Evolutionary conservation across 2,888 invertebrate genomes (phyloP).

Genomic region (Dryadula phaetusa): DNA sequence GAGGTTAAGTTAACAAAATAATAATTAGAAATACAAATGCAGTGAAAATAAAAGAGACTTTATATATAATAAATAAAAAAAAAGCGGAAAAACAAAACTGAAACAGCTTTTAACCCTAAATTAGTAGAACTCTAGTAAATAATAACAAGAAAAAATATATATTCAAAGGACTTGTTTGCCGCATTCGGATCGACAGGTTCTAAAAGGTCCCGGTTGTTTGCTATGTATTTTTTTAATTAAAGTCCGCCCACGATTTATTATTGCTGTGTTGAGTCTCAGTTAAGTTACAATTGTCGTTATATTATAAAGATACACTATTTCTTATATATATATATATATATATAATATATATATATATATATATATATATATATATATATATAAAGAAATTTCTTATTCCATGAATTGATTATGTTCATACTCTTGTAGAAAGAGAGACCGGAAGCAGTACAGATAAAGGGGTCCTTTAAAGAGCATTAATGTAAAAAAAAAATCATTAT

Average conservation of each 20-base stretch:
- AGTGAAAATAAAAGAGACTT: neutral
- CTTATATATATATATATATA: neutral
- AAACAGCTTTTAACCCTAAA: neutral
- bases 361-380: too few relatives aligned
- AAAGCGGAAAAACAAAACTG: neutral
- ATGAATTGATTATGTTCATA: too few relatives aligned
- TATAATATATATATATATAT: too few relatives aligned
- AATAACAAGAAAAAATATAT: conserved; percentile 3
- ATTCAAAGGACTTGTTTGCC: conserved; percentile 14
- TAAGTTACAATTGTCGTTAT: conserved; percentile 4
- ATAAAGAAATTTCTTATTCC: too few relatives aligned
- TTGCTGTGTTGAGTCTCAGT: neutral
- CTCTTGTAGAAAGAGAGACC: too few relatives aligned
- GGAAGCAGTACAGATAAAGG: too few relatives aligned
- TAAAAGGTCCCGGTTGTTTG: conserved; percentile 18
- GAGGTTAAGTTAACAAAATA: too few relatives aligned
- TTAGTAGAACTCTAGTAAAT: conserved; percentile 1
- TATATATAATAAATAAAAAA: neutral
- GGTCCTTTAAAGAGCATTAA: too few relatives aligned
- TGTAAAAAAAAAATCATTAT: too few relatives aligned
- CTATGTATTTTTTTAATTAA: conserved; percentile 25
- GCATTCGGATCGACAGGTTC: conserved; percentile 20
- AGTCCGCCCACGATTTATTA: conserved; percentile 5
- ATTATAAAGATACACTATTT: conserved; percentile 1
- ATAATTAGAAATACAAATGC: too few relatives aligned